Evolutionary conservation across 2,888 invertebrate species (phyloP).

Genomic region (Polia nebulosa): DNA sequence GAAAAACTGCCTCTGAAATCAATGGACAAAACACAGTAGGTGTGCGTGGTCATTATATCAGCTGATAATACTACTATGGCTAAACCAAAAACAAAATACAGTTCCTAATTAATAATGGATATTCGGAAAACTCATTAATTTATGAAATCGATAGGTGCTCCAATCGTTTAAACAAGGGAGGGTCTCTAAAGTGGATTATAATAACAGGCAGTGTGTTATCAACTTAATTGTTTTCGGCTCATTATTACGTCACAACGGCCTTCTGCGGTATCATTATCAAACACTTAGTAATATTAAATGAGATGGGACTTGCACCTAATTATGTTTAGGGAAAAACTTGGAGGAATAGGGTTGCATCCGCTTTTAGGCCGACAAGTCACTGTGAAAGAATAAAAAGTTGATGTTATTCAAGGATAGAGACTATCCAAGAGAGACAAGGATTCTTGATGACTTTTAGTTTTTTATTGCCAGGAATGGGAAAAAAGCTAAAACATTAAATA

Average conservation of each 20-base stretch:
- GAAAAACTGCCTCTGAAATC: neutral
- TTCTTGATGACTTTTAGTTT: too few species aligned
- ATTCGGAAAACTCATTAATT: slow-evolving; percentile 31
- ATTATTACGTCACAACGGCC: slow-evolving; percentile 28
- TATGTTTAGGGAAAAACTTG: neutral
- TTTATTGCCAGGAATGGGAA: too few species aligned
- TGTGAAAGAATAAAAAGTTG: neutral
- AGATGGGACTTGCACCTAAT: slow-evolving; percentile 5
- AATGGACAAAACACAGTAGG: neutral
- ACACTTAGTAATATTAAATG: slow-evolving; percentile 38
- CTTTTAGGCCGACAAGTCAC: neutral
- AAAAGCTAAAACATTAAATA: too few species aligned
- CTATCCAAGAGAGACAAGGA: neutral
- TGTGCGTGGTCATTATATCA: neutral
- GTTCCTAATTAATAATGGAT: slow-evolving; percentile 1
- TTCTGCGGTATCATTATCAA: slow-evolving; percentile 27
- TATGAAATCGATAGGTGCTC: slow-evolving; percentile 33
- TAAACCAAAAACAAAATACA: neutral
- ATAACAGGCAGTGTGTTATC: slow-evolving; percentile 37
- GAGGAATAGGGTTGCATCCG: neutral
- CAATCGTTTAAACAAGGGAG: slow-evolving; percentile 20
- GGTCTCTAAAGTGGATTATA: slow-evolving; percentile 52
- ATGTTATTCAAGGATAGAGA: too few species aligned
- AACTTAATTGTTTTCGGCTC: slow-evolving; percentile 45
- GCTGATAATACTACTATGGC: neutral